These are phyloP conservation scores for Arrhamphus sclerolepis DNA, from an alignment of 2,797 vertebrate genomes.

Conservation along the genomic window DNA sequence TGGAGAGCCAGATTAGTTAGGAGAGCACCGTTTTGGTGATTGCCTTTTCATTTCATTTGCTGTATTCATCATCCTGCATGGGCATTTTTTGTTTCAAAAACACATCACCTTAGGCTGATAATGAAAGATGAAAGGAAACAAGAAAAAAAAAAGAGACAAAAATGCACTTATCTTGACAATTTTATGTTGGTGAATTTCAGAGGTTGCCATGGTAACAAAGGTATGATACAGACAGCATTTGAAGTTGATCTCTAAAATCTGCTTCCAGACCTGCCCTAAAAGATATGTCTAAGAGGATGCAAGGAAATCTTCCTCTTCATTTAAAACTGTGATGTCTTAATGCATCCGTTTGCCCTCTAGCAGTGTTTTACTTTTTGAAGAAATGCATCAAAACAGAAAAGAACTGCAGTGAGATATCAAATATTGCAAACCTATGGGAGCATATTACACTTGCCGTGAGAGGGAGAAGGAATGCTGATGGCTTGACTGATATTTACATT, in stretches of 20 bases:
- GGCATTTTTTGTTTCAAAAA: constrained; percentile 14
- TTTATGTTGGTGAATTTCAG: constrained; percentile 15
- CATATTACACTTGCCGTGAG: constrained; percentile 43
- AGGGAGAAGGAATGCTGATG: constrained; percentile 21
- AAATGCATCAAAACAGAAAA: constrained; percentile 33
- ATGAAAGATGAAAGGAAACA: neutral
- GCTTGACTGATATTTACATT: constrained; percentile 38
- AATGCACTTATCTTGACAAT: constrained; percentile 6
- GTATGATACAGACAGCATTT: constrained; percentile 18
- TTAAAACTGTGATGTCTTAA: constrained; percentile 28
- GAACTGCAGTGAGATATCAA: constrained; percentile 57
- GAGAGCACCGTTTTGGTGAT: constrained; percentile 18
- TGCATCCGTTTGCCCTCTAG: constrained; percentile 46
- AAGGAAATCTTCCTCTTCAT: neutral
- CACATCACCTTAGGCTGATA: constrained; percentile 33
- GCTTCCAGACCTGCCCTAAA: constrained; percentile 16
- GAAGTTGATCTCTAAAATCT: constrained; percentile 18
- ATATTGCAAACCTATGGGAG: constrained; percentile 42
- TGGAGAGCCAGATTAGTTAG: constrained; percentile 33
- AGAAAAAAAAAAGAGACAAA: neutral
- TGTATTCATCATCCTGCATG: constrained; percentile 3
- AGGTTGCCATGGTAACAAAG: constrained; percentile 36
- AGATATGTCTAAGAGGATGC: constrained; percentile 22
- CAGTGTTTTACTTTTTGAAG: constrained; percentile 34
- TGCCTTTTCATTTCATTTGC: constrained; percentile 6